phyloP scores from a whole-genome alignment of 2,113 vertebrate genomes.

The Cheirogaleus medius region DNA sequence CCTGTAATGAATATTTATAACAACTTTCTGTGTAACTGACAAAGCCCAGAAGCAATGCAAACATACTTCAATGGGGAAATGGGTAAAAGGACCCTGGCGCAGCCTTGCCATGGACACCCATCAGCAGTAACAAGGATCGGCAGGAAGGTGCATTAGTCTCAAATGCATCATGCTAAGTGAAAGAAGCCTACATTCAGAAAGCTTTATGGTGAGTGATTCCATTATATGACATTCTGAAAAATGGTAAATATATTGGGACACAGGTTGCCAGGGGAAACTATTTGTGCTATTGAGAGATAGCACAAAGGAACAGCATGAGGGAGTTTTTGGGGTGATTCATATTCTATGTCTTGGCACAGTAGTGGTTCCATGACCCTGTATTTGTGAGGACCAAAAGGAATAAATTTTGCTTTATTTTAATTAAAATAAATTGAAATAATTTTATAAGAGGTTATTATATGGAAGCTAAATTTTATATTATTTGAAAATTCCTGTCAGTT shows the following conservation, averaged over 20 bases:
- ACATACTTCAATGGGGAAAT: neutral
- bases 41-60: neutral
- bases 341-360: neutral
- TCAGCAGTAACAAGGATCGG: neutral
- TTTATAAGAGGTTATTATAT: neutral
- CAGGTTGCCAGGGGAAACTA: neutral
- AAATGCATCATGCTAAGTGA: neutral
- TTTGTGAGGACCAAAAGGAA: neutral
- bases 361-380: neutral
- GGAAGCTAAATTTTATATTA: neutral
- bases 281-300: neutral
- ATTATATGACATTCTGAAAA: neutral
- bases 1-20: neutral
- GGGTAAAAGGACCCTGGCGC: neutral
- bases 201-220: neutral
- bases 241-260: neutral
- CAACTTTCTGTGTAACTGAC: neutral
- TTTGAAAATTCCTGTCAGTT: neutral
- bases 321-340: accelerated
- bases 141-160: neutral
- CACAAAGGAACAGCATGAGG: neutral
- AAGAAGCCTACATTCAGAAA: neutral
- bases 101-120: neutral
- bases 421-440: neutral
- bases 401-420: neutral